Conservation (phyloP, 2,113 vertebrate genomes). For the Aegithalos caudatus region DNA sequence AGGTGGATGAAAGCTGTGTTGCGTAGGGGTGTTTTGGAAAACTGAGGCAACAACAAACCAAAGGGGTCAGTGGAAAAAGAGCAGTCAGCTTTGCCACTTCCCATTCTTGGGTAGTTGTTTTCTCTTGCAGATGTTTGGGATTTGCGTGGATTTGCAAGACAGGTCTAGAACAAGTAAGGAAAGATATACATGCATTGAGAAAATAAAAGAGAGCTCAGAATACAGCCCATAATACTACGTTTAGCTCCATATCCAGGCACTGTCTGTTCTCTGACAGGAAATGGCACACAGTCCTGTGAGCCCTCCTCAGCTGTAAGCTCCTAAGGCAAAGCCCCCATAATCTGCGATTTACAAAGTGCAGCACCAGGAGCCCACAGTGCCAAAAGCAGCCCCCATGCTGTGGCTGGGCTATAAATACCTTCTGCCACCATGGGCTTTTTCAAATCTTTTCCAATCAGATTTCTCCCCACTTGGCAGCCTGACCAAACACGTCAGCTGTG, state of each 20-base stretch:
- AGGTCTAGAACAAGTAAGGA: background rate
- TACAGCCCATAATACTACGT: background rate
- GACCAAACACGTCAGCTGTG: background rate
- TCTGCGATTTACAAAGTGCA: background rate
- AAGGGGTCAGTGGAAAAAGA: constrained; percentile 27
- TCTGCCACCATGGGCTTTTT: background rate
- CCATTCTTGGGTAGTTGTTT: background rate
- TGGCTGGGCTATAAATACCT: background rate
- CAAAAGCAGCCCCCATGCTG: background rate
- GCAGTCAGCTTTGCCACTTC: background rate
- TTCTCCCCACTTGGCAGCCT: background rate
- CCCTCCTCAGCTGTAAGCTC: background rate
- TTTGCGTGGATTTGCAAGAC: background rate
- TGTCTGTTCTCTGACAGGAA: background rate
- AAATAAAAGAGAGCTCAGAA: background rate
- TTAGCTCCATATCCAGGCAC: background rate
- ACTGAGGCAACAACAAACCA: background rate
- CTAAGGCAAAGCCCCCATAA: background rate
- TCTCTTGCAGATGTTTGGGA: background rate
- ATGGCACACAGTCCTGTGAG: background rate
- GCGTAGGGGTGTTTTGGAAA: constrained; percentile 7
- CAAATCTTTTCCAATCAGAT: background rate
- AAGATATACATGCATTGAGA: background rate
- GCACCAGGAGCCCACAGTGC: accelerated
- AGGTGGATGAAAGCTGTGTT: constrained; percentile 3